Evolutionary conservation across 2,888 invertebrate species (phyloP).

Genomic region (Odiellus spinosus): DNA sequence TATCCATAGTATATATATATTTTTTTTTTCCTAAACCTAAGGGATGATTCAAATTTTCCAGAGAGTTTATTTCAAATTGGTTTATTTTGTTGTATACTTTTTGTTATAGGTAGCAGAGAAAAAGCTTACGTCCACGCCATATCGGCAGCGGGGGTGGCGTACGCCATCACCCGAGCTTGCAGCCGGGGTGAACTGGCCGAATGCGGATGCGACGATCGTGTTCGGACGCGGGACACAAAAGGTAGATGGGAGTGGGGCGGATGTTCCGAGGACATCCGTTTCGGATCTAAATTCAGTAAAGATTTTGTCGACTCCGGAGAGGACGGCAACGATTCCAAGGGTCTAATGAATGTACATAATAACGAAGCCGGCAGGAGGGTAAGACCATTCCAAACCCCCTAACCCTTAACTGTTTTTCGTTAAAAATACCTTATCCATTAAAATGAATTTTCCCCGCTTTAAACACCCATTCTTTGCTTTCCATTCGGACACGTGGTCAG

Average conservation of each 20-base stretch:
- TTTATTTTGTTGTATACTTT: constrained; percentile 2
- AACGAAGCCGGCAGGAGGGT: constrained; percentile 81
- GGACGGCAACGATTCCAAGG: constrained; percentile 50
- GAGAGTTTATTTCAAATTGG: constrained; percentile 3
- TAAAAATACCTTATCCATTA: no score
- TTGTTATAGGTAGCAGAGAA: constrained; percentile 78
- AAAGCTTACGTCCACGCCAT: constrained; percentile 78
- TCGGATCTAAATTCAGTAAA: constrained; percentile 41
- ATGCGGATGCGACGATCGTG: constrained; percentile 69
- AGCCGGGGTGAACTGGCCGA: constrained; percentile 68
- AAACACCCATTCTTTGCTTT: no score
- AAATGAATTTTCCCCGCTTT: no score
- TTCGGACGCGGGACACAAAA: constrained; percentile 50
- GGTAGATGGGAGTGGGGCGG: constrained; percentile 68
- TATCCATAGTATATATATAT: no score
- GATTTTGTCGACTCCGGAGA: constrained; percentile 73
- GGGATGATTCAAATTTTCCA: no score
- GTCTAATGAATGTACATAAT: constrained; percentile 78
- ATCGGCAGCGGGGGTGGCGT: constrained; percentile 74
- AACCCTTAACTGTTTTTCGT: no score
- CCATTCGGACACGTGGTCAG: no score
- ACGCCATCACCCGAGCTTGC: constrained; percentile 71
- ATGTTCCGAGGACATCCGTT: constrained; percentile 53
- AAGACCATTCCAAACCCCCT: constrained; percentile 25
- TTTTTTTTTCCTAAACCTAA: no score